Base-by-base conservation (phyloP, 2,797 vertebrate genomes). In the Pagetopsis macropterus region DNA sequence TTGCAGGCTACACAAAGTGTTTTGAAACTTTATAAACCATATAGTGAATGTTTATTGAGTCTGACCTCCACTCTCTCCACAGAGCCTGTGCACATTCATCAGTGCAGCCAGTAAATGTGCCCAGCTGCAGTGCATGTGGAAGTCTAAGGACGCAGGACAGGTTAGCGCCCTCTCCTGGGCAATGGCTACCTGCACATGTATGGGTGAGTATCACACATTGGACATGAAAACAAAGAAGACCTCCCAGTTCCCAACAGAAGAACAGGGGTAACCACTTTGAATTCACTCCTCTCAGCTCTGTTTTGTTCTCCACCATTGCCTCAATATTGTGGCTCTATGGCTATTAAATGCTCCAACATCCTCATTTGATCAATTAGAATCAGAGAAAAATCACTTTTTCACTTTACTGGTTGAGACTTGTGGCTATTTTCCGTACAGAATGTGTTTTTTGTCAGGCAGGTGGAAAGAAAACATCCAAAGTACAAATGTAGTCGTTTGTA, bases 21-120 rank as follows among this genome's bases (percentile, higher is more conserved):
- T 16, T 40, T 3, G 75, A 61, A 69, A 33, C 12, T 27, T 27
- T 27, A 27, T 5, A 27, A 27, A 27, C 27, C 27, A 27, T 27
- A 27, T 27, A 57, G 19, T n/a, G 10, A 16, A 6, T 41, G 19
- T 48, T 5, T 4, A 6, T 40, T 15, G 37, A 14, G 23, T 72
- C 37, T 67, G 49, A 83, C 61, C 31, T 72, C 27, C 17, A 1
- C 27, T 67, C n/a, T 72, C 79, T 82, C 70, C 51, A 50, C 92
- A 99, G 98, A 97, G 96, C 80, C 65, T 97, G 45, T 97, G 97
- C 86, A 98, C 96, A 0, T 78, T 97, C 23, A 94, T 98, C 88
- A 98, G 97, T 9, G 96, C 94, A 0, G 91, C 95, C 78, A 99
- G 98, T 86, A 99, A 98, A 86, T 79, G 96, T 46, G 94, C 92